phyloP scores from a whole-genome alignment of 2,113 vertebrate species.

The Nothocercus julius region DNA sequence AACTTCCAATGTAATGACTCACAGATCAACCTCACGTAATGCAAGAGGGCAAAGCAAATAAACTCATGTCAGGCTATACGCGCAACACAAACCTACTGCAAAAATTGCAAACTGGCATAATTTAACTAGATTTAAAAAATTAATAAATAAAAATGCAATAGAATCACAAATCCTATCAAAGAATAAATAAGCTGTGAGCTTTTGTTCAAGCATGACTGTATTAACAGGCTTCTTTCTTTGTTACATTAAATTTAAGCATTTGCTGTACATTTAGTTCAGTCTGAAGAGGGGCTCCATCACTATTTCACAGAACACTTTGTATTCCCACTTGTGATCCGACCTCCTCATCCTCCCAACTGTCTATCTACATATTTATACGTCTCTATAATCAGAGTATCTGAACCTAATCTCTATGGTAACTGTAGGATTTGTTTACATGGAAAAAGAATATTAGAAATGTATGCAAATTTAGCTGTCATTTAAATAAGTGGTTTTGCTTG shows the following conservation, averaged over 20 bases:
- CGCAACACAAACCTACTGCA: not conserved
- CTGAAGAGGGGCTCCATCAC: not conserved
- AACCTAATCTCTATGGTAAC: constrained; percentile 53
- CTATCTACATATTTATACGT: constrained; percentile 3
- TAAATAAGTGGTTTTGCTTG: constrained; percentile 13
- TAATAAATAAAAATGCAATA: not conserved
- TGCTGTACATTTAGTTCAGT: not conserved
- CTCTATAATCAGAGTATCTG: constrained; percentile 27
- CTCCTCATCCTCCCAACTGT: not conserved
- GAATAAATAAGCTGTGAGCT: not conserved
- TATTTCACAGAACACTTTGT: not conserved
- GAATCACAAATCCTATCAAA: not conserved
- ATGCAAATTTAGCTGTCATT: constrained; percentile 50
- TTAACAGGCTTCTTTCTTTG: not conserved
- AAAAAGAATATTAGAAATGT: constrained; percentile 30
- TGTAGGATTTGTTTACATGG: constrained; percentile 44
- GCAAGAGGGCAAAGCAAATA: not conserved
- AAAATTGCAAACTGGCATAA: not conserved
- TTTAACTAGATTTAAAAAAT: not conserved
- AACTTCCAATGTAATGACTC: constrained; percentile 5
- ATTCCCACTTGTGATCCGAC: not conserved
- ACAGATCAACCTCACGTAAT: constrained; percentile 39
- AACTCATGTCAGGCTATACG: not conserved
- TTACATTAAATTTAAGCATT: not conserved
- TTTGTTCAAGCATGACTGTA: not conserved